These are phyloP conservation scores for Nephrocerus scutellatus DNA, from an alignment of 2,888 invertebrate genomes.

Conservation along the genomic window DNA sequence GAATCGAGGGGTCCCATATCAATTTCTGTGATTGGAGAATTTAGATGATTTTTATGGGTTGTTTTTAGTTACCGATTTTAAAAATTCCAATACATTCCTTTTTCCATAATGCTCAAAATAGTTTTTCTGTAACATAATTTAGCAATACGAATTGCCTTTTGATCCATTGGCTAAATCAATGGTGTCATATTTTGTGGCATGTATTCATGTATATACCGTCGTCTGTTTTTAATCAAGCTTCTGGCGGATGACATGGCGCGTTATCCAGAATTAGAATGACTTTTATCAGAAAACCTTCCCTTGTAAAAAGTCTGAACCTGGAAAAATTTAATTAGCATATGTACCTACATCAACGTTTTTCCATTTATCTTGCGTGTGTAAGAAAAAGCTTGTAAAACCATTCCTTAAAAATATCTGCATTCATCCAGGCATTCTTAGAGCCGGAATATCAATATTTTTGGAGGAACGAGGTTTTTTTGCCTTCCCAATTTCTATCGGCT, in stretches of 20 bases:
- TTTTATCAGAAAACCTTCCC: too few species aligned
- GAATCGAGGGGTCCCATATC: too few species aligned
- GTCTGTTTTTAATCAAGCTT: too few species aligned
- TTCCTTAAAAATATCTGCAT: slow-evolving; percentile 7
- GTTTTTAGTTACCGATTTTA: slow-evolving; percentile 6
- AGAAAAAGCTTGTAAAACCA: slow-evolving; percentile 5
- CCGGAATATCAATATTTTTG: slow-evolving; percentile 7
- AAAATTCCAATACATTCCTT: slow-evolving; percentile 8
- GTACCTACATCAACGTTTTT: too few species aligned
- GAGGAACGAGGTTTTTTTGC: slow-evolving; percentile 3
- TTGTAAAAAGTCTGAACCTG: slow-evolving; percentile 6
- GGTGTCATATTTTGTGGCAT: slow-evolving; percentile 5
- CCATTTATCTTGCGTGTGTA: too few species aligned
- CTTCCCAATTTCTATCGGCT: slow-evolving; percentile 5
- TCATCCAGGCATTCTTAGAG: slow-evolving; percentile 7
- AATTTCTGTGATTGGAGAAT: too few species aligned
- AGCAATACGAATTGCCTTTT: slow-evolving; percentile 6
- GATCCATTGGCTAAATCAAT: slow-evolving; percentile 5
- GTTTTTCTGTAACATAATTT: too few species aligned
- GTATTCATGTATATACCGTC: too few species aligned
- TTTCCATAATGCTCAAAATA: too few species aligned
- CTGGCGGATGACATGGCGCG: slow-evolving; percentile 5
- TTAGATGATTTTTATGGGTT: too few species aligned
- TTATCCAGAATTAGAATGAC: slow-evolving; percentile 6
- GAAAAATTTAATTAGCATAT: slow-evolving; percentile 1